Evolutionary conservation across 2,797 vertebrate species (phyloP), one percentile per base, ranked within the genome.

Genomic region (Sitta carolinensis): DNA sequence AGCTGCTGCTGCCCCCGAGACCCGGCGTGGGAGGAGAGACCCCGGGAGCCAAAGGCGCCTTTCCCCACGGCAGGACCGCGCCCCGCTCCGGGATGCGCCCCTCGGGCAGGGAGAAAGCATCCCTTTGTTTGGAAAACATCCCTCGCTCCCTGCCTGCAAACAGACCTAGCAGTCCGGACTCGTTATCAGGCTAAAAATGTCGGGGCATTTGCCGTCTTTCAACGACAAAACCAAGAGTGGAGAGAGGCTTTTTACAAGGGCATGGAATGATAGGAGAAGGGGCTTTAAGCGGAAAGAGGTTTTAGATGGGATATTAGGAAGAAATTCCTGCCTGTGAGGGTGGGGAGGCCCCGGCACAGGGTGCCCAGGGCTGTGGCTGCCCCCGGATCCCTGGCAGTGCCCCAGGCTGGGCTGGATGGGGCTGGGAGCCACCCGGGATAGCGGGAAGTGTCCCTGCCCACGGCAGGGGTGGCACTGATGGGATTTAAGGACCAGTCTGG

Each of bases 31-130:
- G 84, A 66, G 47, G 78, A 59, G 61, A 91, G 89, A 77, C 52
- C 89, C 90, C 63, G 16, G 74, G 70, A 62, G 92, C 78, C 4
- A 27, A 34, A 47, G 0, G 27, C 1, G 3, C 40, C n/a, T 43
- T 21, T 36, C 34, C 61, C 36, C 3, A 3, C 36, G 0, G 0
- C 0, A 5, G 5, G n/a, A 16, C 2, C n/a, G n/a, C n/a, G n/a
- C n/a, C n/a, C 25, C 36, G 8, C 36, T 36, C 36, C 36, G 36
- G 36, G 36, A 36, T 36, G 36, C 10, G 36, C 36, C 36, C 36
- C 36, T 36, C 36, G 48, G 32, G 11, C 7, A 2, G 54, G 51
- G 55, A 32, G n/a, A 50, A 40, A 63, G n/a, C 86, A 64, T 12
- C 73, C 66, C 66, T 77, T 30, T 38, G 59, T 48, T 66, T 42